Conservation (phyloP, 1,140 invertebrate genomes). For the Ips typographus region DNA sequence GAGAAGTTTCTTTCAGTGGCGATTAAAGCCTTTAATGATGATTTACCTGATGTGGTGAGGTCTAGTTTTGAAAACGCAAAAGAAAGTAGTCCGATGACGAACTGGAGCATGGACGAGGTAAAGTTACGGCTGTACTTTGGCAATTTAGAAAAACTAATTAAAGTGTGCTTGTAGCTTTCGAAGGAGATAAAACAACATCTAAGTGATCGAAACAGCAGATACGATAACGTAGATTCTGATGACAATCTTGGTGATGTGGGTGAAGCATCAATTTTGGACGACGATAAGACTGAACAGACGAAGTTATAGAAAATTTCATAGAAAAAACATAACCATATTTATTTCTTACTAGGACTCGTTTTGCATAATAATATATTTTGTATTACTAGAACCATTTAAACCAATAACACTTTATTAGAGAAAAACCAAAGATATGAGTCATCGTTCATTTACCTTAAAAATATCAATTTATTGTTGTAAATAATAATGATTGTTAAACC, state of each 20-base stretch:
- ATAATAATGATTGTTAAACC: too few species aligned
- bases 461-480: too few species aligned
- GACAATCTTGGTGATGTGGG: not conserved
- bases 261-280: conserved; percentile 38
- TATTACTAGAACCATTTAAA: too few species aligned
- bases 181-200: conserved; percentile 34
- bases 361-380: too few species aligned
- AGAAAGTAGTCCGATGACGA: conserved; percentile 5
- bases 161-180: conserved; percentile 18
- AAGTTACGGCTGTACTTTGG: not conserved
- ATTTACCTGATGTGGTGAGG: conserved; percentile 28
- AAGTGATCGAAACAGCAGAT: conserved; percentile 36
- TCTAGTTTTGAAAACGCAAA: conserved; percentile 23
- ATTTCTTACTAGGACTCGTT: too few species aligned
- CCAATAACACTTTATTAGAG: too few species aligned
- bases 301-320: conserved; percentile 25
- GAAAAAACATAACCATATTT: too few species aligned
- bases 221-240: conserved; percentile 37
- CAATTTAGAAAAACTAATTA: conserved; percentile 1
- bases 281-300: conserved; percentile 37
- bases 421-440: too few species aligned
- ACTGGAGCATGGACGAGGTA: conserved; percentile 19
- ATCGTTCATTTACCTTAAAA: too few species aligned
- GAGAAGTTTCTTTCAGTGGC: conserved; percentile 31
- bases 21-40: conserved; percentile 31